phyloP scores from a whole-genome alignment of 1,140 invertebrate species.

The Plodia interpunctella region DNA sequence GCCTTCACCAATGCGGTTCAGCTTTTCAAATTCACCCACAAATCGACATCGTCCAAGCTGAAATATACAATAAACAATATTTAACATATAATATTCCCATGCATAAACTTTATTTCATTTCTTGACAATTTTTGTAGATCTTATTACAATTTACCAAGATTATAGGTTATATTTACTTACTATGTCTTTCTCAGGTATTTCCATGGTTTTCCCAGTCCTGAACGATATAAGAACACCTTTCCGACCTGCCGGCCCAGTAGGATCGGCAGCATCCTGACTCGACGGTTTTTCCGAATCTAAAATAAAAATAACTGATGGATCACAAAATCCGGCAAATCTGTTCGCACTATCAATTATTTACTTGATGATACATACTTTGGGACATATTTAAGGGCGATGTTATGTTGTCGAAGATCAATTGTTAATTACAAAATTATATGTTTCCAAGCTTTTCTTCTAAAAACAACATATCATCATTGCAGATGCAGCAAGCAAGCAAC shows the following conservation, averaged over 20 bases:
- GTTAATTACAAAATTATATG: too few species aligned
- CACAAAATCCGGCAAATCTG: not conserved
- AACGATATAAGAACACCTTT: conserved; percentile 90
- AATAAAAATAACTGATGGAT: conserved; percentile 21
- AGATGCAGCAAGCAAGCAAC: too few species aligned
- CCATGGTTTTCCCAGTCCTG: conserved; percentile 87
- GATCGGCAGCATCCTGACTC: conserved; percentile 80
- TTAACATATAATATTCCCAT: not conserved
- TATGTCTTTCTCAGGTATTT: conserved; percentile 90
- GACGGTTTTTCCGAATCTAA: conserved; percentile 69
- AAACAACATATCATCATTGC: too few species aligned
- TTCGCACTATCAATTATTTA: not conserved
- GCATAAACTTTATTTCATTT: too few species aligned
- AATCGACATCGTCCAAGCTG: conserved; percentile 94
- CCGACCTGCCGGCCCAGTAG: conserved; percentile 83
- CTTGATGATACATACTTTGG: conserved; percentile 43
- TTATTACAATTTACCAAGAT: not conserved
- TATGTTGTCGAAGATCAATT: not conserved
- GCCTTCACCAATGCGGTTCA: conserved; percentile 97
- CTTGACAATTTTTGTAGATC: not conserved
- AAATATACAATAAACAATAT: conserved; percentile 33
- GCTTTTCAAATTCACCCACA: conserved; percentile 97
- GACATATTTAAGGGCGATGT: conserved; percentile 34
- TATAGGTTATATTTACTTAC: conserved; percentile 76
- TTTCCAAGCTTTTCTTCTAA: too few species aligned